phyloP scores from a whole-genome alignment of 2,797 vertebrate genomes.

The Parauchenoglanis ngamensis region DNA sequence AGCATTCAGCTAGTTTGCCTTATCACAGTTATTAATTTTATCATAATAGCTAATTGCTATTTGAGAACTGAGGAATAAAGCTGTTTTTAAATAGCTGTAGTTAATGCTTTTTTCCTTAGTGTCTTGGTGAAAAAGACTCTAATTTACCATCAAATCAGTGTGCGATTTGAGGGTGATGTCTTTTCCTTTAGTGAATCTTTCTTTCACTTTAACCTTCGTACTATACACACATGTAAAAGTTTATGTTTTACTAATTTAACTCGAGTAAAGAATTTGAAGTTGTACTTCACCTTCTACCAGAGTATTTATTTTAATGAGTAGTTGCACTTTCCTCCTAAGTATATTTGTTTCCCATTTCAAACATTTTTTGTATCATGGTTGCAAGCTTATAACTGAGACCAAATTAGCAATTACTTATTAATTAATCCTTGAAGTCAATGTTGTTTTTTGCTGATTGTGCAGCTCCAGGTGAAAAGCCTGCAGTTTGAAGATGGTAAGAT shows the following conservation, averaged over 20 bases:
- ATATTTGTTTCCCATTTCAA: not conserved
- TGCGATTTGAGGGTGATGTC: not conserved
- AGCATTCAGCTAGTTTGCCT: not conserved
- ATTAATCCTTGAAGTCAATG: not conserved
- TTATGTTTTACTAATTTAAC: not conserved
- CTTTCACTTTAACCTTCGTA: not conserved
- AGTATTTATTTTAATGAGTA: not conserved
- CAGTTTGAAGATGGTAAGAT: slow-evolving; percentile 96
- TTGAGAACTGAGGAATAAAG: not conserved
- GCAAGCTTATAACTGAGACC: not conserved
- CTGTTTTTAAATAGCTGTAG: not conserved
- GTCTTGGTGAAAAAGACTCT: not conserved
- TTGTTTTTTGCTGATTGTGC: slow-evolving; percentile 39
- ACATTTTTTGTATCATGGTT: not conserved
- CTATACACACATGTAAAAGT: not conserved
- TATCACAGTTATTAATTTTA: not conserved
- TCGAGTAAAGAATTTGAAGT: not conserved
- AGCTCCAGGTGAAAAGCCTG: slow-evolving; percentile 90
- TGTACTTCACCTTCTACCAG: not conserved
- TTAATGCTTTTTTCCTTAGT: not conserved
- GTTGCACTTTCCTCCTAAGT: not conserved
- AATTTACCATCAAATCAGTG: not conserved
- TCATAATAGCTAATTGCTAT: not conserved
- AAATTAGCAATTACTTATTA: not conserved
- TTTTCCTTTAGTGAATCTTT: not conserved